Percentiles rank a stretch among this genome's conserved stretches.
Evolutionary conservation across 2,797 vertebrate genomes (phyloP).

Genomic region (Etheostoma nigrum): DNA sequence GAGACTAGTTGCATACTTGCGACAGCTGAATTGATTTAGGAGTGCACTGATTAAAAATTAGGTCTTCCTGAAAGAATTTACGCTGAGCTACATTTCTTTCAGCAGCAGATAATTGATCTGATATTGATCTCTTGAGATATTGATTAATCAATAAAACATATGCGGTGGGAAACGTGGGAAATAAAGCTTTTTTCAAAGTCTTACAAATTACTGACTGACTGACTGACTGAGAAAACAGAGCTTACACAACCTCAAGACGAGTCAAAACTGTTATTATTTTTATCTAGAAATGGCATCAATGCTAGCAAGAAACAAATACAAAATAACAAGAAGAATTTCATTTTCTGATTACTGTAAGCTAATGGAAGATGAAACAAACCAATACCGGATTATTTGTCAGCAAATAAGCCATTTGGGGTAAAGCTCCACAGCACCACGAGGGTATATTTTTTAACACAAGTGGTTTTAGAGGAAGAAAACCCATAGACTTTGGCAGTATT

Average conservation of each 20-base stretch:
- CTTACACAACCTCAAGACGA: constrained; percentile 30
- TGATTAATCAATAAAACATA: not conserved
- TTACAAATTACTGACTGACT: not conserved
- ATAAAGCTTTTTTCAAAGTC: not conserved
- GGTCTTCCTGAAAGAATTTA: no score
- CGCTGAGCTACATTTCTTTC: not conserved
- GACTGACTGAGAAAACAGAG: constrained; percentile 1
- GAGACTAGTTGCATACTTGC: no score
- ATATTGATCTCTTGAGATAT: no score
- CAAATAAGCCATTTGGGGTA: not conserved
- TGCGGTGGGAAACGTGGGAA: not conserved
- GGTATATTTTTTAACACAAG: not conserved
- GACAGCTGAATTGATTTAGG: no score
- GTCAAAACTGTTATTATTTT: constrained; percentile 26
- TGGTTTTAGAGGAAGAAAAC: constrained; percentile 23
- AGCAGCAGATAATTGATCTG: not conserved
- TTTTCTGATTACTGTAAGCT: not conserved
- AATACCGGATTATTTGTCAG: not conserved
- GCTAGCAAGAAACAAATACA: not conserved
- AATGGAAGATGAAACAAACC: not conserved
- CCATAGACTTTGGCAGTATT: constrained; percentile 1
- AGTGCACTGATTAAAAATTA: no score
- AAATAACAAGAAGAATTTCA: not conserved
- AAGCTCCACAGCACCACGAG: not conserved
- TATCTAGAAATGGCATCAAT: not conserved